These are phyloP conservation scores for Acrobasis consociella DNA, from an alignment of 2,888 invertebrate genomes.

Conservation along the genomic window DNA sequence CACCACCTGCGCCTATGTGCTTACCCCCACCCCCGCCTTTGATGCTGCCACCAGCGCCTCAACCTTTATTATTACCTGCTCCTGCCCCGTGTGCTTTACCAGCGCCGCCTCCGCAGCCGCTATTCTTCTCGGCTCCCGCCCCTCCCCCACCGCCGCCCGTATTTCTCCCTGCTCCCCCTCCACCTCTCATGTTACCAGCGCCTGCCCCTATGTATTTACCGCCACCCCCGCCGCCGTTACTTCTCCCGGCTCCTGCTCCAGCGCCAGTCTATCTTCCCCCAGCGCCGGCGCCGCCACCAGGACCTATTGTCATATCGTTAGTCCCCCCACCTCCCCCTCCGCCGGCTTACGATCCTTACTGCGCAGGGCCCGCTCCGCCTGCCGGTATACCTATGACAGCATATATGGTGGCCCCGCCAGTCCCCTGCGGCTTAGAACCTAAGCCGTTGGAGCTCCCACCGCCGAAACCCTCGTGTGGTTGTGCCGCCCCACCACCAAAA, in stretches of 20 bases:
- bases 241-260: constrained; percentile 12
- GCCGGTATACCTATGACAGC: constrained; percentile 66
- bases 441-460: constrained; percentile 47
- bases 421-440: constrained; percentile 66
- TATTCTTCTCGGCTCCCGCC: constrained; percentile 30
- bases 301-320: constrained; percentile 54
- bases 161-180: constrained; percentile 25
- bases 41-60: constrained; percentile 29
- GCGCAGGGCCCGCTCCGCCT: constrained; percentile 45
- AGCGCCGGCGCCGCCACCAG: constrained; percentile 35
- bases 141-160: constrained; percentile 30
- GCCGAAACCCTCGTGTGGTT: constrained; percentile 33
- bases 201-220: background rate
- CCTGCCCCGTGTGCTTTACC: constrained; percentile 31
- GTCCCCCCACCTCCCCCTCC: constrained; percentile 52
- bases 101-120: constrained; percentile 6
- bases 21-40: constrained; percentile 27
- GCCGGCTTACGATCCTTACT: constrained; percentile 24
- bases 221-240: background rate
- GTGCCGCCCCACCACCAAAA: constrained; percentile 28
- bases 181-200: constrained; percentile 31
- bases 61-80: constrained; percentile 28
- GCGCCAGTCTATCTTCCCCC: constrained; percentile 27
- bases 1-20: constrained; percentile 33
- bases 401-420: constrained; percentile 63